Base-by-base conservation (phyloP, 2,888 invertebrate genomes). In the Euplexia lucipara region DNA sequence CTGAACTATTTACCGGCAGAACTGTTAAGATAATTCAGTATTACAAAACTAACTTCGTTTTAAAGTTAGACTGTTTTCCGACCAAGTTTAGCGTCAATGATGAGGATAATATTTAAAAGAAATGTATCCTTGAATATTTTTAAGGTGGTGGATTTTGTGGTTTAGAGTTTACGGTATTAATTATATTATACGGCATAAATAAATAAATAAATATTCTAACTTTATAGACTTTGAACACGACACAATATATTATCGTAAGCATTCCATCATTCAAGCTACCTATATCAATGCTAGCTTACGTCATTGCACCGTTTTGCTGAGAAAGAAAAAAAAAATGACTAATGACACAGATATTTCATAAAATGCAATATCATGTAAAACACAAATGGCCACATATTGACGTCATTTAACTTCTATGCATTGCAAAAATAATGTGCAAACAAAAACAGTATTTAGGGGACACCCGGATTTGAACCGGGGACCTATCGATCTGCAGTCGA, bases 401-500 rank as follows among this genome's bases (percentile, higher is more conserved):
- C 26, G 26, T 26, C 26, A n/a, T n/a, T n/a, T n/a, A n/a, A n/a
- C 26, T 26, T 26, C 26, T 26, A 5, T 26, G 5, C 9, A 20
- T 7, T 6, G n/a, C 5, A 48, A 39, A 41, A 41, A 10, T 6
- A 39, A 10, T 16, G 2, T 10, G 1, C n/a, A 20, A 32, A 45
- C 20, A 49, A 39, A 47, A 65, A 68, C 0, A 0, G 0, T 0
- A 1, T 1, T 8, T 5, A 92, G 93, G 92, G 93, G 92, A 92
- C 92, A 92, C 92, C 91, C 92, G 93, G 93, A 90, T 90, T 92
- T 93, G 93, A 93, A 93, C 93, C 93, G 89, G 93, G 91, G 93
- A 79, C 94, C 94, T 92, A 92, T 92, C 93, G 94, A 94, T 93
- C 94, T 94, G 93, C 94, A 94, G 94, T 93, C 93, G 93, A 93